Percentiles rank a stretch among this genome's conserved stretches.
These are phyloP conservation scores for Tinea semifulvella DNA, from an alignment of 2,888 invertebrate genomes.

Conservation along the genomic window DNA sequence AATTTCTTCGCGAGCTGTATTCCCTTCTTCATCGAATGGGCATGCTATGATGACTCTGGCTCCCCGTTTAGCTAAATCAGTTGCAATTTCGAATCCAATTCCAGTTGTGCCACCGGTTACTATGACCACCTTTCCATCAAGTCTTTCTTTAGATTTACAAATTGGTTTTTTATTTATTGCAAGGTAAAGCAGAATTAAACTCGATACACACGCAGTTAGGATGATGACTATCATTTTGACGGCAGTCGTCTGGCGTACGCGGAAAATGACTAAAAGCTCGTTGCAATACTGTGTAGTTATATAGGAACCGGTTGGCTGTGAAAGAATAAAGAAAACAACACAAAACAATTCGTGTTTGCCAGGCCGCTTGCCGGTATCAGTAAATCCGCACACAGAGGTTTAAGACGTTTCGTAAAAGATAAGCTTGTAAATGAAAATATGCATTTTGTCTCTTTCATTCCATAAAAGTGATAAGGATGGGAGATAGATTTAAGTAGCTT, in stretches of 20 bases:
- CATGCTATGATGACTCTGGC: slow-evolving; percentile 52
- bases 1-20: slow-evolving; percentile 65
- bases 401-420: too few species aligned
- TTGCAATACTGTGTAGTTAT: background rate
- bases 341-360: too few species aligned
- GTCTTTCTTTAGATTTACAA: slow-evolving; percentile 45
- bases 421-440: too few species aligned
- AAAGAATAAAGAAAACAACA: too few species aligned
- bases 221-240: background rate
- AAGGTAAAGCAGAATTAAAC: background rate
- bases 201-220: background rate
- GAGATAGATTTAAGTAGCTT: too few species aligned
- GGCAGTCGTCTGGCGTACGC: background rate
- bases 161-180: slow-evolving; percentile 50
- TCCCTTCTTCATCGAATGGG: slow-evolving; percentile 45
- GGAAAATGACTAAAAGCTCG: background rate
- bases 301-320: slow-evolving; percentile 1
- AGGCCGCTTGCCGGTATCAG: too few species aligned
- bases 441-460: too few species aligned
- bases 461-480: too few species aligned
- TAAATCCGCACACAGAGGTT: too few species aligned
- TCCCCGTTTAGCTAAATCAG: slow-evolving; percentile 46
- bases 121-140: slow-evolving; percentile 43
- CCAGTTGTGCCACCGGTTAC: slow-evolving; percentile 53
- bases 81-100: slow-evolving; percentile 49